Conservation (phyloP, 2,888 invertebrate species). For the Rhingia campestris region DNA sequence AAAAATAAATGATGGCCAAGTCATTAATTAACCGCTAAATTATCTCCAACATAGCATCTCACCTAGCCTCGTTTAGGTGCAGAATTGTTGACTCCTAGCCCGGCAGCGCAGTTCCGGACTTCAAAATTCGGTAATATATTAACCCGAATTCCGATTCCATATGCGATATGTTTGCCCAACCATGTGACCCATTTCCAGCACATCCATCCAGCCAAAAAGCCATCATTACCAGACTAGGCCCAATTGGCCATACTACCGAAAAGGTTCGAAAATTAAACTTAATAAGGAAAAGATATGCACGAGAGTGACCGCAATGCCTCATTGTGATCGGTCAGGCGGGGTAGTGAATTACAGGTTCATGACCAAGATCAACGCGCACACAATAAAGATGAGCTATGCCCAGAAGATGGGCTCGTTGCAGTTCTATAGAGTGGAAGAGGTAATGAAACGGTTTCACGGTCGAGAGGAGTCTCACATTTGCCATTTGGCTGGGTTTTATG, state of each 20-base stretch:
- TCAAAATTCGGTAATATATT: slow-evolving; percentile 48
- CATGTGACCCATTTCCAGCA: slow-evolving; percentile 46
- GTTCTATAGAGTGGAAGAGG: slow-evolving; percentile 20
- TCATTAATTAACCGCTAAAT: slow-evolving; percentile 16
- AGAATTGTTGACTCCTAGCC: background rate
- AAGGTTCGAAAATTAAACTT: slow-evolving; percentile 33
- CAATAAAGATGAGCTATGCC: slow-evolving; percentile 22
- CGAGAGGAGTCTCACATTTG: slow-evolving; percentile 48
- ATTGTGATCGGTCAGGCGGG: slow-evolving; percentile 65
- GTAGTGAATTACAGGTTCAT: slow-evolving; percentile 69
- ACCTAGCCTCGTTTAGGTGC: slow-evolving; percentile 7
- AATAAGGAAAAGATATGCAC: slow-evolving; percentile 50
- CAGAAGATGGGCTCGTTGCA: slow-evolving; percentile 13
- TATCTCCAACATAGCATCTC: slow-evolving; percentile 22
- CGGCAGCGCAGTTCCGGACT: background rate
- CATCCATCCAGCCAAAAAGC: slow-evolving; percentile 12
- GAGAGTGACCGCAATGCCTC: slow-evolving; percentile 61
- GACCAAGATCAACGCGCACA: slow-evolving; percentile 46
- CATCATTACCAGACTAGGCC: slow-evolving; percentile 36
- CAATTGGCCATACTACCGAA: slow-evolving; percentile 23
- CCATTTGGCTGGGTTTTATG: slow-evolving; percentile 58
- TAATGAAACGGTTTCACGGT: slow-evolving; percentile 68
- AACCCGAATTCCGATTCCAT: slow-evolving; percentile 45
- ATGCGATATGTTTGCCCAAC: slow-evolving; percentile 42
- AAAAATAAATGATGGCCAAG: slow-evolving; percentile 8